Percentiles rank a stretch among this genome's conserved stretches.
These are phyloP conservation scores for Dryas iulia DNA, from an alignment of 1,140 invertebrate species.

Conservation along the genomic window DNA sequence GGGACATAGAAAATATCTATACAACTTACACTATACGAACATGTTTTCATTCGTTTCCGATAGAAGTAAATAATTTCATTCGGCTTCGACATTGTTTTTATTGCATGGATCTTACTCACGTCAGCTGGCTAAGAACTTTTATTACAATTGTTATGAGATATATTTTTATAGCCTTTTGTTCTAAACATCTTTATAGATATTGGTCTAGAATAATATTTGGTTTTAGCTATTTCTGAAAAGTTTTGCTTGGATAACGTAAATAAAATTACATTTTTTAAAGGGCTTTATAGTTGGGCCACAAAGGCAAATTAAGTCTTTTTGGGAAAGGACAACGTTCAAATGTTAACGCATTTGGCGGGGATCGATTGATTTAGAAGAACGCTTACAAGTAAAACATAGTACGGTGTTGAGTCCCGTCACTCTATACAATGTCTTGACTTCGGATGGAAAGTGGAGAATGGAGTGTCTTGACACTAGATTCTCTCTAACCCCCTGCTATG, in stretches of 20 bases:
- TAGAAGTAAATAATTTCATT: slow-evolving; percentile 31
- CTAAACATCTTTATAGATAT: not conserved
- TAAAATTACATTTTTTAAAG: too few species aligned
- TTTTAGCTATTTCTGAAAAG: not conserved
- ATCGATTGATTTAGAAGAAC: too few species aligned
- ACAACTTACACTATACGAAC: not conserved
- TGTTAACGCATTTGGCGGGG: too few species aligned
- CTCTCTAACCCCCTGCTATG: too few species aligned
- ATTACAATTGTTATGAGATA: slow-evolving; percentile 25
- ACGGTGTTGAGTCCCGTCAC: too few species aligned
- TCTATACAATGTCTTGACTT: too few species aligned
- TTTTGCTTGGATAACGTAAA: not conserved
- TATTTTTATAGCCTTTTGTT: slow-evolving; percentile 4
- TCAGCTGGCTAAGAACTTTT: slow-evolving; percentile 35
- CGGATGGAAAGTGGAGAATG: too few species aligned
- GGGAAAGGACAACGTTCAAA: too few species aligned
- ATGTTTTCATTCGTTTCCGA: slow-evolving; percentile 12
- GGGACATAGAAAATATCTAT: slow-evolving; percentile 7
- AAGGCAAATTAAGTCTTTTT: too few species aligned
- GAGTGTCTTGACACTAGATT: too few species aligned
- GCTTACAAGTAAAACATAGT: too few species aligned
- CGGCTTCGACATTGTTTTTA: slow-evolving; percentile 35
- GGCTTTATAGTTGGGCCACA: too few species aligned
- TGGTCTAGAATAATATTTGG: not conserved
- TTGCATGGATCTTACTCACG: slow-evolving; percentile 31